These are phyloP conservation scores for Chiloscyllium plagiosum DNA, from an alignment of 2,113 vertebrate species.

Conservation along the genomic window DNA sequence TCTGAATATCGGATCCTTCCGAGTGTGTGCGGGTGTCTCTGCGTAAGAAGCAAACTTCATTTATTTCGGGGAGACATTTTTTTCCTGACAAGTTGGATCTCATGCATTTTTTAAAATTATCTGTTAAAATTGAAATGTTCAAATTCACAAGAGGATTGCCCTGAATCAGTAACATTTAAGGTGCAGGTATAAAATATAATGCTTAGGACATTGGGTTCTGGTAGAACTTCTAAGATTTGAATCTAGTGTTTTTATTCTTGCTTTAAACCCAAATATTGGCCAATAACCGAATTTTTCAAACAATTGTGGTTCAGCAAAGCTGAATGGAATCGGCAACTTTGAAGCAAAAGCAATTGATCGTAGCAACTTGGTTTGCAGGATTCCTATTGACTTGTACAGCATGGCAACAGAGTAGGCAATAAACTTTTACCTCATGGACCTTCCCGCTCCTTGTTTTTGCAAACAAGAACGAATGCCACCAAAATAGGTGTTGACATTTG, in stretches of 20 bases:
- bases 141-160: not conserved
- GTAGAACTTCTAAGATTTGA: not conserved
- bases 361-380: too few relatives aligned
- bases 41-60: not conserved
- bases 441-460: not conserved
- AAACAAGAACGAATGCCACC: not conserved
- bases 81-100: not conserved
- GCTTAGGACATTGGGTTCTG: not conserved
- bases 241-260: too few relatives aligned
- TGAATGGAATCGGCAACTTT: not conserved
- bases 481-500: slow-evolving; percentile 16
- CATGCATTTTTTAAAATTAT: not conserved
- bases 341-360: not conserved
- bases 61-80: not conserved
- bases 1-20: not conserved
- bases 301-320: not conserved
- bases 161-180: not conserved
- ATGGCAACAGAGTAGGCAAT: not conserved
- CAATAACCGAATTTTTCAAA: not conserved
- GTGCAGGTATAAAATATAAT: not conserved
- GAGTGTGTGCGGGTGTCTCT: not conserved
- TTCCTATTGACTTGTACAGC: not conserved
- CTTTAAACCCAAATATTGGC: not conserved
- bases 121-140: not conserved
- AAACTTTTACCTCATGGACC: not conserved